Percentiles rank a stretch among this genome's conserved stretches.
phyloP scores from a whole-genome alignment of 2,888 invertebrate species.

The Orchestes rusci region DNA sequence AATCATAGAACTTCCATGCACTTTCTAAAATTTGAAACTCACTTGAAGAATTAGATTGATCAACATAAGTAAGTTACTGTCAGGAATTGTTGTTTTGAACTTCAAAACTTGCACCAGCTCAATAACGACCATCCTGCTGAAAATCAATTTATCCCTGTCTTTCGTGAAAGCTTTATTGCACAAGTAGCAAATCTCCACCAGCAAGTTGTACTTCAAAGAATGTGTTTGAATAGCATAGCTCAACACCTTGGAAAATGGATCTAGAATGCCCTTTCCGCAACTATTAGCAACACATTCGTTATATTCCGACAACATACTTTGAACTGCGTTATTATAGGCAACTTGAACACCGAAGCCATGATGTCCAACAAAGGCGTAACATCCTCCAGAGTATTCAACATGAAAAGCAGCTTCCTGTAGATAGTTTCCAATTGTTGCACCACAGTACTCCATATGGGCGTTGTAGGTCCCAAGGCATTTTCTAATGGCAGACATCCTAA shows the following conservation, averaged over 20 bases:
- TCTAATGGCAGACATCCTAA: constrained; percentile 86
- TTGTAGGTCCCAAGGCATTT: constrained; percentile 59
- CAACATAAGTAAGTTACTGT: constrained; percentile 86
- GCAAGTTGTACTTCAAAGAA: constrained; percentile 65
- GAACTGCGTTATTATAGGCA: constrained; percentile 74
- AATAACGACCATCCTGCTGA: constrained; percentile 86
- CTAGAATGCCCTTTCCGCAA: constrained; percentile 84
- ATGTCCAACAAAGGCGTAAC: constrained; percentile 64
- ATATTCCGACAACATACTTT: no score
- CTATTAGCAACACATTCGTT: no score
- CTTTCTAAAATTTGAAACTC: no score
- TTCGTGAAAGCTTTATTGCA: constrained; percentile 84
- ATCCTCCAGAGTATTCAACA: constrained; percentile 63
- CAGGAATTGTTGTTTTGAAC: constrained; percentile 91
- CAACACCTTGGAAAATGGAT: constrained; percentile 92
- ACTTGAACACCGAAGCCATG: constrained; percentile 71
- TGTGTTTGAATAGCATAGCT: constrained; percentile 89
- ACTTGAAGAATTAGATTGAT: constrained; percentile 83
- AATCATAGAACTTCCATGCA: no score
- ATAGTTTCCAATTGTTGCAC: constrained; percentile 81
- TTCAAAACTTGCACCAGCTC: constrained; percentile 93
- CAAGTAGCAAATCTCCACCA: constrained; percentile 83
- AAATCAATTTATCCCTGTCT: constrained; percentile 89
- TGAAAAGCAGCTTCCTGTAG: constrained; percentile 67
- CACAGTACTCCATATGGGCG: constrained; percentile 71